Evolutionary conservation across 2,888 invertebrate species (phyloP), one percentile per base, ranked within the genome.

Genomic region (Parthenolecanium corni): DNA sequence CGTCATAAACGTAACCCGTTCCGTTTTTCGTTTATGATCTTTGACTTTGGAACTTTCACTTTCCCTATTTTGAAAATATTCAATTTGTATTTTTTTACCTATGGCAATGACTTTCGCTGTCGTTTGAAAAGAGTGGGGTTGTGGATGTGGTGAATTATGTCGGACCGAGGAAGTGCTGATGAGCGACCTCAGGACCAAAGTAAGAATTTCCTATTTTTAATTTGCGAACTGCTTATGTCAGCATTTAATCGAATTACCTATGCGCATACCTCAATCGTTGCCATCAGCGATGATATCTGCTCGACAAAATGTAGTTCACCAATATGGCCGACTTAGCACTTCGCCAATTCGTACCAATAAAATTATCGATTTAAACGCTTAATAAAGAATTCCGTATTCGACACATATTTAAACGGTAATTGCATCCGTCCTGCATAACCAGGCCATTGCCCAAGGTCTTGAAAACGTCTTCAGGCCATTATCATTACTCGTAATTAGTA

Each of bases 141-240:
- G 67, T 51, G 64, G 66, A 57, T 65, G 52, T 66, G 64, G 65
- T 64, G 66, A 64, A 64, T 65, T 67, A 72, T 72, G 72, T 72
- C 72, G 71, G 72, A 72, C 71, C 71, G 72, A 68, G 72, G 72
- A 68, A 72, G 72, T 69, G 71, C 71, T 67, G 72, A 72, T 71
- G 72, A 72, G 66, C 71, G 71, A 69, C 71, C 71, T 68, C 72
- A 71, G 68, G 71, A 70, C 68, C 72, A 71, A 71, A 72, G 72
- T 72, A 71, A 71, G 72, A 65, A 54, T 25, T 44, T 47, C 31
- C n/a, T n/a, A n/a, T 25, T 65, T 64, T 36, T 25, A 42, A 42
- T 25, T 52, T 62, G 20, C 20, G 16, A 62, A 25, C 23, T 38
- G n/a, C n/a, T 24, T 52, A 11, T 14, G 16, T 31, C 31, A 9